Conservation (phyloP, 1,140 invertebrate species). For the Apis laboriosa region DNA sequence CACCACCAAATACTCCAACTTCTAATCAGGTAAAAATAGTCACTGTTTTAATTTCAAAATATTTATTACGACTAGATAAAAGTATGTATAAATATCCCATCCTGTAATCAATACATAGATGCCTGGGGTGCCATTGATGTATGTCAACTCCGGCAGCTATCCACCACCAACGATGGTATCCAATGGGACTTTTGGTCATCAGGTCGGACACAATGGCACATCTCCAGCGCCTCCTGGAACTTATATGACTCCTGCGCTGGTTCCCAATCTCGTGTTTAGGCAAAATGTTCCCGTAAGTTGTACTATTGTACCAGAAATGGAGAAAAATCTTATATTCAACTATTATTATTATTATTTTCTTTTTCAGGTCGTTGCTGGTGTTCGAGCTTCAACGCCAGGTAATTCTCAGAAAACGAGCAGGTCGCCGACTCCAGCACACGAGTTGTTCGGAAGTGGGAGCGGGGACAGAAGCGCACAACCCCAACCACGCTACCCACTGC, state of each 20-base stretch:
- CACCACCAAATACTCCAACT: constrained; percentile 78
- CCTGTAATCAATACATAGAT: constrained; percentile 62
- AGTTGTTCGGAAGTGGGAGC: constrained; percentile 72
- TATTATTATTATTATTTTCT: no score
- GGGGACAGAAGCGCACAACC: constrained; percentile 77
- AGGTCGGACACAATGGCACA: constrained; percentile 70
- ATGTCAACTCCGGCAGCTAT: constrained; percentile 77
- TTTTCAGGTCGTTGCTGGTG: constrained; percentile 70
- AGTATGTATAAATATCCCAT: not conserved
- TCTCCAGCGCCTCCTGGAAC: constrained; percentile 72
- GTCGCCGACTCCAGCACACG: constrained; percentile 77
- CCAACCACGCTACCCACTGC: constrained; percentile 78
- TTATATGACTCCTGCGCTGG: constrained; percentile 75
- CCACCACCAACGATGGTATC: constrained; percentile 73
- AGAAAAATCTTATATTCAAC: not conserved
- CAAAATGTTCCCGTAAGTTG: constrained; percentile 76
- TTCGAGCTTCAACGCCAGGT: constrained; percentile 76
- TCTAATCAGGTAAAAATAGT: constrained; percentile 70
- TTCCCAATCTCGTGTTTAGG: constrained; percentile 78
- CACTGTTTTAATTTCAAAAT: not conserved
- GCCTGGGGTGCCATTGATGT: constrained; percentile 78
- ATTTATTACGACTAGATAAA: not conserved
- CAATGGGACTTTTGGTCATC: constrained; percentile 74
- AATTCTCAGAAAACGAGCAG: constrained; percentile 77
- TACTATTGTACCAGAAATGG: no score